Evolutionary conservation across 2,797 vertebrate genomes (phyloP).

Genomic region (Lithobates pipiens): DNA sequence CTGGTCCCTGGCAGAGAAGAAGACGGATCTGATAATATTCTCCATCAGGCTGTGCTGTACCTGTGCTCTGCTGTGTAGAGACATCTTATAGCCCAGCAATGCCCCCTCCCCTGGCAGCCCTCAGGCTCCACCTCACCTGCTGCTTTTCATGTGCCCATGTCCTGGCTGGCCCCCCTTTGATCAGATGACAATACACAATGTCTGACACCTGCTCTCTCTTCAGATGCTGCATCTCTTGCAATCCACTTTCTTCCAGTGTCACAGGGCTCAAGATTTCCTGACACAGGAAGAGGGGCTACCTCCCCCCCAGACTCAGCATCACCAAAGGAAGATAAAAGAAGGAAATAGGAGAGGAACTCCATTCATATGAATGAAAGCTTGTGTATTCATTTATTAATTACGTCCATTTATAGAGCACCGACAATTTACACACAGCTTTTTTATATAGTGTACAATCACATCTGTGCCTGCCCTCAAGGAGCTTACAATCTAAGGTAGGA

Average conservation of each 20-base stretch:
- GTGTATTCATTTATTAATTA: not conserved
- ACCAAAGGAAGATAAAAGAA: not conserved
- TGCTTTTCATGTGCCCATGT: slow-evolving; percentile 27
- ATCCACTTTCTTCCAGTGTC: slow-evolving; percentile 26
- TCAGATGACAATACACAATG: slow-evolving; percentile 14
- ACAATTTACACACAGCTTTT: too few relatives aligned
- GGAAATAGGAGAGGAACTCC: not conserved
- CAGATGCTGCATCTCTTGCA: not conserved
- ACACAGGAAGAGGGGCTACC: slow-evolving; percentile 15
- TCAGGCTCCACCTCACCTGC: slow-evolving; percentile 11
- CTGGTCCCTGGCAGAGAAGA: not conserved
- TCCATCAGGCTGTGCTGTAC: slow-evolving; percentile 31
- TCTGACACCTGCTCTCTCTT: slow-evolving; percentile 40
- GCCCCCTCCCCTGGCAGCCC: slow-evolving; percentile 19
- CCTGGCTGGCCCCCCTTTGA: slow-evolving; percentile 17
- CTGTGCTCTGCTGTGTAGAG: not conserved
- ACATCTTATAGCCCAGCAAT: slow-evolving; percentile 21
- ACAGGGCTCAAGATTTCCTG: slow-evolving; percentile 29
- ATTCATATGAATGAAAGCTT: not conserved
- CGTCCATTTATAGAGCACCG: too few relatives aligned
- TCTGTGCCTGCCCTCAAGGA: too few relatives aligned
- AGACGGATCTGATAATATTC: not conserved
- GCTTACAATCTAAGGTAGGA: too few relatives aligned
- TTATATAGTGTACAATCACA: too few relatives aligned
- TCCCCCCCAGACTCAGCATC: not conserved